Evolutionary conservation across 92 coral and sea anemone species (phyloP), one percentile per base, ranked within the genome.

Genomic region (Paramuricea clavata): DNA sequence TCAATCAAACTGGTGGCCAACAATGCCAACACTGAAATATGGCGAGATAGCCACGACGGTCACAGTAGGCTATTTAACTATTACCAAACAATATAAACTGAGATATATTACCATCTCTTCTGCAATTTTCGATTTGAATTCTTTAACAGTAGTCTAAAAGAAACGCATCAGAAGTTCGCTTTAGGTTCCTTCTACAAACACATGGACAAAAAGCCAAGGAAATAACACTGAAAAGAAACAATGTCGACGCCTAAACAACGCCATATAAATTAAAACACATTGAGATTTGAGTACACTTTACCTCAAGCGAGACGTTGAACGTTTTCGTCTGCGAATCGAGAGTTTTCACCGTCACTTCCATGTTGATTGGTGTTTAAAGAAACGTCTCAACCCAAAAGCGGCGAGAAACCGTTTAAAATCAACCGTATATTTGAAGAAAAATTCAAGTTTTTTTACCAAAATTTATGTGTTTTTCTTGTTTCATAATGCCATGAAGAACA

Each of bases 321-420:
- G 86, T 88, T 67, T 92, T 93, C 49, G 99, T 97, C 87, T 93
- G 98, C 12, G 98, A 94, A 91, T 97, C 99, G 34, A 97, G 81
- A 23, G 99, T 97, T 92, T 97, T 97, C 74, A 97, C 98, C 36
- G 99, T 95, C 69, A 97, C 94, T 83, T 91, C 93, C 98, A 97
- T 97, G 83, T 85, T 89, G 56, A 21, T 47, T 12, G 49, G 23
- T 21, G 26, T 39, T 39, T 84, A 41, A 43, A 42, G 73, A 5
- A 4, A 3, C 52, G 8, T 33, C 69, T 15, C 71, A 61, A 39
- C 50, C 34, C 84, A 41, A 19, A 59, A 79, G 34, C 72, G 73
- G 47, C 19, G 52, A 79, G 54, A 57, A 28, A 33, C 43, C 21
- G 49, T 13, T 15, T 16, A 79, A 35, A 59, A 57, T 17, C 12